Conservation (phyloP, 37 sponge, comb jelly and placozoan genomes). For the Spongilla lacustris region DNA sequence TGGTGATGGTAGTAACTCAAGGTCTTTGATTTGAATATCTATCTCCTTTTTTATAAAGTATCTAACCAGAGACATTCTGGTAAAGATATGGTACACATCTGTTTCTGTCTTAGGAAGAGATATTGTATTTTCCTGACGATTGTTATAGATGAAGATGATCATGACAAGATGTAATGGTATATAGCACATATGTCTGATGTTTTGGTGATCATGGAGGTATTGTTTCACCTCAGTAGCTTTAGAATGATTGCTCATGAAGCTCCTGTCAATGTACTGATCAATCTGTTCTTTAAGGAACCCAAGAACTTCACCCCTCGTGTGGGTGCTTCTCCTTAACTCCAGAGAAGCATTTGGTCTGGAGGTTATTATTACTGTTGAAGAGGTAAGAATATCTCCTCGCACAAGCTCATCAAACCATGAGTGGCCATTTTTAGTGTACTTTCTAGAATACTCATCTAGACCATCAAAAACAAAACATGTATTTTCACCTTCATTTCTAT, state of each 20-base stretch:
- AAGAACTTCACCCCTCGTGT: slow-evolving; percentile 35
- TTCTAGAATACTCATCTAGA: slow-evolving; percentile 44
- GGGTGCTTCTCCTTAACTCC: background rate
- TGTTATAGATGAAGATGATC: slow-evolving; percentile 22
- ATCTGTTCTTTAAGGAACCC: slow-evolving; percentile 52
- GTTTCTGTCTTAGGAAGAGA: slow-evolving; percentile 52
- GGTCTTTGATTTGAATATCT: slow-evolving; percentile 12
- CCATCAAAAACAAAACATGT: slow-evolving; percentile 59
- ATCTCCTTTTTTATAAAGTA: background rate
- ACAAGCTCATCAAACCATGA: slow-evolving; percentile 8
- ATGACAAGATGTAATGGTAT: slow-evolving; percentile 61
- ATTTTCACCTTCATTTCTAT: slow-evolving; percentile 18
- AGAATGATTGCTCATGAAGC: background rate
- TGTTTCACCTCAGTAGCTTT: slow-evolving; percentile 12
- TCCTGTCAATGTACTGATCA: slow-evolving; percentile 26
- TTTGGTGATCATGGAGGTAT: slow-evolving; percentile 43
- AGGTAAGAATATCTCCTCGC: slow-evolving; percentile 11
- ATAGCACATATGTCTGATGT: slow-evolving; percentile 49
- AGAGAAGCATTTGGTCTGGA: slow-evolving; percentile 42
- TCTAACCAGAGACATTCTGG: slow-evolving; percentile 29
- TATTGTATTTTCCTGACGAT: background rate
- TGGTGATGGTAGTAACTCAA: slow-evolving; percentile 1
- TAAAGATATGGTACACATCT: slow-evolving; percentile 36
- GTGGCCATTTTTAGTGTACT: too few relatives aligned
- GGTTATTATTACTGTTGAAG: slow-evolving; percentile 33